Evolutionary conservation across 2,888 invertebrate species (phyloP), one percentile per base, ranked within the genome.

Genomic region (Tribolium freemani): DNA sequence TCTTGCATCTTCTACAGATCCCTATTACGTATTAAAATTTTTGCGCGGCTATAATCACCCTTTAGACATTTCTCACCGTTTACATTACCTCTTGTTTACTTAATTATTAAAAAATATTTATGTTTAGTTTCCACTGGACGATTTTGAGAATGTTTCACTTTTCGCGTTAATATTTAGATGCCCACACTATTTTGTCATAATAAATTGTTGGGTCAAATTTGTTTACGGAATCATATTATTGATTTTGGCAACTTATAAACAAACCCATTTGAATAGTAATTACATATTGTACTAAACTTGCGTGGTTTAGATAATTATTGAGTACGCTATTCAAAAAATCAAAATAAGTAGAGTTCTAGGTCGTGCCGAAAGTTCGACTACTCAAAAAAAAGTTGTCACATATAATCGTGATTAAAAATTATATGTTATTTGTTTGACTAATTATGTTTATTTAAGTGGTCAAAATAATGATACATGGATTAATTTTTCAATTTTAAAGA

Each of bases 241-340:
- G 48, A 46, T 48, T 48, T 60, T 48, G 60, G 46, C 48, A 48
- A 48, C 10, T 26, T 48, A 60, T 60, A 60, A 60, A 60, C 60
- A 60, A 60, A 60, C 60, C 48, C 10, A 58, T 58, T 58, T 58
- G 38, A 58, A 58, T 21, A 58, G 20, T 58, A 58, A 58, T 58
- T 58, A 58, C 58, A 58, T 10, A 45, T 60, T 48, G 60, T 60
- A 48, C 57, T 38, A 38, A 38, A 38, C 48, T 46, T 48, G 60
- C 48, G 60, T 60, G 60, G 60, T 21, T 60, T 20, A 48, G 26
- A 26, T 60, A 45, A 58, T 60, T 48, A 60, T 48, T 48, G 48
- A 60, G 46, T 60, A 20, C 21, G 6, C 5, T 26, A 20, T 20
- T 46, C 8, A 6, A 10, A 60, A 48, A 60, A 48, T 21, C 48